A percentile compares a stretch with the other conserved stretches of the same genome.
phyloP scores from a whole-genome alignment of 2,888 invertebrate species.

The Agrenia bidenticulata region DNA sequence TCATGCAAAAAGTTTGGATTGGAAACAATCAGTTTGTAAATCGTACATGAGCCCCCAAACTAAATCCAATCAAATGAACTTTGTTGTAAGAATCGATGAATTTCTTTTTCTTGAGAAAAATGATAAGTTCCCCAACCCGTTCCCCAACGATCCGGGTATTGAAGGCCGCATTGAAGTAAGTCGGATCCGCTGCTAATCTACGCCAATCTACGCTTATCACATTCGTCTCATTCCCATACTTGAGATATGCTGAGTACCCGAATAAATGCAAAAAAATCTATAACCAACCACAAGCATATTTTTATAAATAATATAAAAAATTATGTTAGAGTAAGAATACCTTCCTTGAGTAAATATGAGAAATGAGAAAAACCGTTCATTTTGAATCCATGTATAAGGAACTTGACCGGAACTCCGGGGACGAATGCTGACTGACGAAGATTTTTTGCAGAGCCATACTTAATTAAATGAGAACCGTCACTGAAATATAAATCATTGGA shows the following conservation, averaged over 20 bases:
- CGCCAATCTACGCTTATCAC: slow-evolving; percentile 49
- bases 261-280: too few relatives aligned
- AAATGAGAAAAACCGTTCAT: slow-evolving; percentile 41
- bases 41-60: slow-evolving; percentile 45
- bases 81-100: slow-evolving; percentile 28
- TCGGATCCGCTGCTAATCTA: slow-evolving; percentile 35
- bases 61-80: slow-evolving; percentile 47
- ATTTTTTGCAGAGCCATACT: slow-evolving; percentile 24
- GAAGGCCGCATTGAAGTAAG: slow-evolving; percentile 44
- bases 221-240: slow-evolving; percentile 41
- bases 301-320: slow-evolving; percentile 3
- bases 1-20: neutral
- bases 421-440: slow-evolving; percentile 28
- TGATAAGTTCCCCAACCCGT: slow-evolving; percentile 43
- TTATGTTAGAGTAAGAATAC: slow-evolving; percentile 9
- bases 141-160: slow-evolving; percentile 45
- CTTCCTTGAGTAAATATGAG: slow-evolving; percentile 34
- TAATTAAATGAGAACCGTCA: slow-evolving; percentile 36
- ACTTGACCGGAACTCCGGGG: slow-evolving; percentile 31
- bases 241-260: slow-evolving; percentile 31
- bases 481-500: slow-evolving; percentile 11
- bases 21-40: neutral
- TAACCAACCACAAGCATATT: too few relatives aligned
- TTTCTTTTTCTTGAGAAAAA: slow-evolving; percentile 30
- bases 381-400: slow-evolving; percentile 49